phyloP scores from a whole-genome alignment of 2,113 vertebrate genomes.

The Pollimyrus isidori region DNA sequence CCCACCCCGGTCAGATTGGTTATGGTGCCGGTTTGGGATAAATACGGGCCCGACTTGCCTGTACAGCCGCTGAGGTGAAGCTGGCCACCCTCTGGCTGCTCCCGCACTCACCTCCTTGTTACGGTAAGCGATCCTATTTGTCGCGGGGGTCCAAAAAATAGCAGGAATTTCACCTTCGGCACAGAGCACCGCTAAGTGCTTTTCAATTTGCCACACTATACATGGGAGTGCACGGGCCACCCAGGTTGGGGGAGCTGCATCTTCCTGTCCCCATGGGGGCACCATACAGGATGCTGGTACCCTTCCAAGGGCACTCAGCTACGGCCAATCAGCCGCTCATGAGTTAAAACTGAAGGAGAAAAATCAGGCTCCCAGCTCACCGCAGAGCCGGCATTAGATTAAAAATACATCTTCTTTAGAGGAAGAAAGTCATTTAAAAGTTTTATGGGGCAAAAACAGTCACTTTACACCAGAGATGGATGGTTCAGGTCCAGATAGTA shows the following conservation, averaged over 20 bases:
- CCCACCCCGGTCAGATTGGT: neutral
- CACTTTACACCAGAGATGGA: no score
- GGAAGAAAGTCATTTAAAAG: neutral
- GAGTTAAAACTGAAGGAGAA: neutral
- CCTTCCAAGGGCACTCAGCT: neutral
- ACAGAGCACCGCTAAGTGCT: neutral
- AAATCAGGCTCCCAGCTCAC: neutral
- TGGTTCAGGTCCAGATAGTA: neutral
- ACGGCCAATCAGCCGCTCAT: neutral
- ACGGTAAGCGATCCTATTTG: neutral
- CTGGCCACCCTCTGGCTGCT: no score
- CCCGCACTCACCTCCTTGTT: neutral
- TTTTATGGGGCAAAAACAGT: neutral
- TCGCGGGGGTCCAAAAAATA: neutral
- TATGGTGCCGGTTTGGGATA: neutral
- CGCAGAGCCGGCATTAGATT: neutral
- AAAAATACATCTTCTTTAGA: neutral
- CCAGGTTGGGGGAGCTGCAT: neutral
- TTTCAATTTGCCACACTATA: neutral
- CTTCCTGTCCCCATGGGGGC: neutral
- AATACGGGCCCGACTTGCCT: neutral
- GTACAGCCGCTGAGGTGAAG: neutral
- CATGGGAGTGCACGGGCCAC: neutral
- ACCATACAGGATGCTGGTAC: neutral
- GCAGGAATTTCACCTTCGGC: neutral